Evolutionary conservation across 35 echinoderm and acorn worm genomes (phyloP).

Genomic region (Nesometra sesokonis): DNA sequence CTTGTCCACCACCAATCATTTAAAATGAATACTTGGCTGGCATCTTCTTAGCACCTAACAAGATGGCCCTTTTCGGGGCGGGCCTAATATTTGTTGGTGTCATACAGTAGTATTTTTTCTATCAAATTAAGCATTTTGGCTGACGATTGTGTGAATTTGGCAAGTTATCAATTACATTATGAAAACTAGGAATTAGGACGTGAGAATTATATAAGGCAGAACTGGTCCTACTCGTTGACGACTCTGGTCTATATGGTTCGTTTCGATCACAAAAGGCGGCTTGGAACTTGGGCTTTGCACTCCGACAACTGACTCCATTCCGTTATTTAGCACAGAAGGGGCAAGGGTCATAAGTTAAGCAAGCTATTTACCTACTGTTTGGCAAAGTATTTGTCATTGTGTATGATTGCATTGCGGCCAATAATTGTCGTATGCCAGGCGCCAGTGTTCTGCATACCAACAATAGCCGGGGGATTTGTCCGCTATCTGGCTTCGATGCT

Average conservation of each 20-base stretch:
- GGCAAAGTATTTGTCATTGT: slow-evolving; percentile 17
- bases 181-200: not conserved
- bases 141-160: not conserved
- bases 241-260: no score
- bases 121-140: no score
- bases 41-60: no score
- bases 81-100: no score
- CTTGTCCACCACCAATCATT: no score
- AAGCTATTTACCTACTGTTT: slow-evolving; percentile 17
- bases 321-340: not conserved
- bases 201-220: not conserved
- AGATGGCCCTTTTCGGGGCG: no score
- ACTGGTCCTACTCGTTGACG: no score
- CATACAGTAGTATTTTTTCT: no score
- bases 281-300: not conserved
- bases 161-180: not conserved
- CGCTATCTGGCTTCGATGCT: not conserved
- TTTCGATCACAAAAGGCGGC: not conserved
- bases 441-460: slow-evolving; percentile 2
- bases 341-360: slow-evolving; percentile 14
- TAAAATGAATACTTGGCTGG: no score
- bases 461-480: not conserved
- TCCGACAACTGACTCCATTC: not conserved
- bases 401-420: not conserved
- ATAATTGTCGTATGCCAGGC: slow-evolving; percentile 14